Base-by-base conservation (phyloP, 2,113 vertebrate genomes). In the Bubo bubo region DNA sequence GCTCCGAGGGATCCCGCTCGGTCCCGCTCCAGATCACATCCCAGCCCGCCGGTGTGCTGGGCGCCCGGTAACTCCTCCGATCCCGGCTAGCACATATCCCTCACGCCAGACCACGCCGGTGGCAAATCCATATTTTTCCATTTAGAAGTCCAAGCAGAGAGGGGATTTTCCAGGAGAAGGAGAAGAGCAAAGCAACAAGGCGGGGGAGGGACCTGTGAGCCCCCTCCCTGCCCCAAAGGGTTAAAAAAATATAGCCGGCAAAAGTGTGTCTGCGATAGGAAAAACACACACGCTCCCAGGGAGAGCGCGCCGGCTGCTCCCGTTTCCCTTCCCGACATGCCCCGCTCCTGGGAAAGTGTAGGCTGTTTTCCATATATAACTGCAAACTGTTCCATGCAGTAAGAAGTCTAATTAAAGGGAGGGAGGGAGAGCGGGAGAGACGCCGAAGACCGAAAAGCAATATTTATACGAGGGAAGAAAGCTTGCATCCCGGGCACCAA, bases 281-380 rank as follows among this genome's bases (percentile, higher is more conserved):
- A 94, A 96, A 97, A 90, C 95, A 94, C 90, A 76, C 84, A 16
- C 10, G 74, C 92, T 96, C 95, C 75, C 71, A 66, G 53, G 77
- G 92, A 85, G 86, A 84, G 79, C 60, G 64, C 85, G 88, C 91
- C 82, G 87, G 90, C 94, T 96, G 94, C 89, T 86, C 50, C 84
- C 12, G 93, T 41, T 96, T 94, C 86, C 88, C 94, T 93, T 93
- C 96, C 95, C 87, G 34, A 87, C 90, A 93, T 89, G 91, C 96
- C 76, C 95, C 32, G 96, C 97, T 98, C 97, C 98, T 97, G 94
- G 97, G 98, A 97, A 98, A 97, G 97, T 97, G 97, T 96, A 96
- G 98, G 97, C 97, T 96, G 97, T 96, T 97, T 97, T 98, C 95
- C 97, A 97, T 98, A 98, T 98, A 98, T 97, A 98, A 97, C 97